Evolutionary conservation across 2,888 invertebrate species (phyloP).

Genomic region (Meta bourneti): DNA sequence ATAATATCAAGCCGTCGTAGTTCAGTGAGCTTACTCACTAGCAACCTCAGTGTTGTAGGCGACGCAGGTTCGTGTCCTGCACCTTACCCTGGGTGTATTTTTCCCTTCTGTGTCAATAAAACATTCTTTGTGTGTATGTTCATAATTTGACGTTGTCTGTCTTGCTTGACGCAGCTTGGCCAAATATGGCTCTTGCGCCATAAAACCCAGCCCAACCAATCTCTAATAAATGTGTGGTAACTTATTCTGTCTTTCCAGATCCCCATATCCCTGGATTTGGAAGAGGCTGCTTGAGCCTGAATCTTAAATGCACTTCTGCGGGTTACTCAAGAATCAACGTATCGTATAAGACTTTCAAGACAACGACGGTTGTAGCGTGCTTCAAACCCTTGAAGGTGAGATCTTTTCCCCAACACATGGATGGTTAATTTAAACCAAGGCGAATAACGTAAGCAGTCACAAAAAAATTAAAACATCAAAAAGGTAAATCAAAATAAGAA

Average conservation of each 20-base stretch:
- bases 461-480: no score
- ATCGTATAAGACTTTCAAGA: conserved; percentile 83
- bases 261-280: conserved; percentile 56
- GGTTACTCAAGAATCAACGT: conserved; percentile 85
- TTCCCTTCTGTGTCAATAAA: no score
- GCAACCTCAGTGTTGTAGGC: no score
- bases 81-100: no score
- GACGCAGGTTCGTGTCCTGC: no score
- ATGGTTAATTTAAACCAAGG: background rate
- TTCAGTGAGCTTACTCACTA: no score
- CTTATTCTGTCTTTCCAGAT: conserved; percentile 54
- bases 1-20: no score
- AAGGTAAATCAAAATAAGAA: no score
- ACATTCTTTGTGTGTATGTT: no score
- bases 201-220: no score
- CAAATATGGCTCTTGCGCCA: no score
- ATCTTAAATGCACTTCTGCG: conserved; percentile 80
- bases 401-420: background rate
- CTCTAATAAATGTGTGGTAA: background rate
- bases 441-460: background rate
- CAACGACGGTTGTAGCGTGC: conserved; percentile 85
- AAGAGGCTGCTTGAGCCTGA: conserved; percentile 74
- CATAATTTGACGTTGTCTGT: no score
- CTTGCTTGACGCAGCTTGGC: background rate
- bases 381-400: conserved; percentile 83